Evolutionary conservation across 1,140 invertebrate species (phyloP).

Genomic region (Drosophila funebris): DNA sequence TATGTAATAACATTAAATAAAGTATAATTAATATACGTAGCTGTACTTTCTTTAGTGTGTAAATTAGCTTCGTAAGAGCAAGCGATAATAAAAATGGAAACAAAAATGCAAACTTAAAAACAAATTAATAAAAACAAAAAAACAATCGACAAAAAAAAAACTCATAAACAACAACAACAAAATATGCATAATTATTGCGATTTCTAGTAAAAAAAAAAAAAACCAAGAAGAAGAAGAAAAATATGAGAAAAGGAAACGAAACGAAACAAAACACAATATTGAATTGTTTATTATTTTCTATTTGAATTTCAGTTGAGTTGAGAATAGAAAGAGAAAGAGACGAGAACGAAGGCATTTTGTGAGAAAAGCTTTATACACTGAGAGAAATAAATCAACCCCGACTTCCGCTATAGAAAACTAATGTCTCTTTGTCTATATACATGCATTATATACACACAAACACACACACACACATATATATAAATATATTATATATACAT

Average conservation of each 20-base stretch:
- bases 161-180: constrained; percentile 33
- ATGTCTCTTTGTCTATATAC: constrained; percentile 34
- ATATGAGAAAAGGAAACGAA: constrained; percentile 10
- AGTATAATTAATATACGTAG: constrained; percentile 50
- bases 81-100: constrained; percentile 76
- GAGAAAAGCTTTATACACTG: constrained; percentile 44
- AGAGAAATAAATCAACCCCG: constrained; percentile 31
- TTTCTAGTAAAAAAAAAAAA: constrained; percentile 28
- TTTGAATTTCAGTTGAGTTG: constrained; percentile 30
- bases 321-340: not conserved
- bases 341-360: constrained; percentile 36
- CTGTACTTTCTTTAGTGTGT: constrained; percentile 69
- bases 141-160: constrained; percentile 12
- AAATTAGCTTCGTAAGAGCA: constrained; percentile 64
- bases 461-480: not conserved
- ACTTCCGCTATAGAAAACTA: constrained; percentile 46
- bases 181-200: constrained; percentile 31
- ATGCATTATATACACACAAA: constrained; percentile 6
- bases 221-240: no score
- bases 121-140: constrained; percentile 62
- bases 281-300: constrained; percentile 20
- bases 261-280: constrained; percentile 17
- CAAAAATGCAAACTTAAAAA: constrained; percentile 74
- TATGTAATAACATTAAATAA: constrained; percentile 22
- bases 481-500: not conserved